Conservation (phyloP, 1,140 invertebrate species). For the Campoletis sonorensis region DNA sequence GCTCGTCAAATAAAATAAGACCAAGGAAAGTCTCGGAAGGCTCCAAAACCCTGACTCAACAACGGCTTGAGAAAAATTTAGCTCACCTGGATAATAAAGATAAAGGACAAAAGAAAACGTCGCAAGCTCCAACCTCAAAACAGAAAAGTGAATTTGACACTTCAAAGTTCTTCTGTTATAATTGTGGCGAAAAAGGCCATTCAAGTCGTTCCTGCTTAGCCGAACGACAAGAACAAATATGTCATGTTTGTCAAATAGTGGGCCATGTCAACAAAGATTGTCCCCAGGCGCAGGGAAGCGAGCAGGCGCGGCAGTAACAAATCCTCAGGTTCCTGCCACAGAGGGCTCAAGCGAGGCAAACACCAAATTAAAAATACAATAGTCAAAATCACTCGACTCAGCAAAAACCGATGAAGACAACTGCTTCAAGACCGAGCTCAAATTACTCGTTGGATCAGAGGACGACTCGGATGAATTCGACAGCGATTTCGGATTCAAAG, state of each 20-base stretch:
- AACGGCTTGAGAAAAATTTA: slow-evolving; percentile 17
- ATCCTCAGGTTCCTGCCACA: slow-evolving; percentile 28
- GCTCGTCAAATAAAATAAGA: neutral
- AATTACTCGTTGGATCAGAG: neutral
- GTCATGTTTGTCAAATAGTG: slow-evolving; percentile 8
- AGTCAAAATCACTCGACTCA: neutral
- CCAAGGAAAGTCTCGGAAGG: neutral
- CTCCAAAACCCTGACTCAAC: slow-evolving; percentile 10
- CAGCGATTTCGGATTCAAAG: neutral
- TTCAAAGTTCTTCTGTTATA: slow-evolving; percentile 27
- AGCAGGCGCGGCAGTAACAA: slow-evolving; percentile 21
- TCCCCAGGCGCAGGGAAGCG: slow-evolving; percentile 33
- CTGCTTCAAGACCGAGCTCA: neutral
- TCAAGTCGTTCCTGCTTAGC: neutral
- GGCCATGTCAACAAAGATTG: slow-evolving; percentile 43
- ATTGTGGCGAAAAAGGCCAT: slow-evolving; percentile 12
- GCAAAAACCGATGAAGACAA: neutral
- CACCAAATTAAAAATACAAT: neutral
- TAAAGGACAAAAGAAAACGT: neutral
- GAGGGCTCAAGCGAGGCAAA: slow-evolving; percentile 15
- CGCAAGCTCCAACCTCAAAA: neutral
- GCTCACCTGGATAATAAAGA: neutral
- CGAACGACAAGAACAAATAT: slow-evolving; percentile 18
- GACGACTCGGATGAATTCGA: neutral
- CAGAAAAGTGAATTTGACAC: neutral